Base-by-base conservation (phyloP, 1,140 invertebrate species). In the Eupristina koningsbergeri region DNA sequence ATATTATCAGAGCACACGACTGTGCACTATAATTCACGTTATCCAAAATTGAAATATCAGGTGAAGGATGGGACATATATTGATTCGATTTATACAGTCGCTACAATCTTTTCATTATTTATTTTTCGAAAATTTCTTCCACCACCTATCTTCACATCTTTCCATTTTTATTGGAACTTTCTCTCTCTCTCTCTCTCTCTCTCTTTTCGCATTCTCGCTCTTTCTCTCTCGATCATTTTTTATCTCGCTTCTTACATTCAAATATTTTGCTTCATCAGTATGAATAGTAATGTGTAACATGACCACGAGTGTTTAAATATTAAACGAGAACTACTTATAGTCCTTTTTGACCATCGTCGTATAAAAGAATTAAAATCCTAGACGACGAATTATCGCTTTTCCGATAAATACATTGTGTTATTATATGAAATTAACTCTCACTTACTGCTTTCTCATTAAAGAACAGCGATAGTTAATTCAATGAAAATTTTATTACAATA, bases 301-400 rank as follows among this genome's bases (percentile, higher is more conserved):
- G 75, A 85, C 76, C 80, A 75, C 80, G 75, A 82, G 80, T 85
- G 80, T 85, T 85, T 85, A 85, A 85, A 85, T 85, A 85, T 85
- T 85, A 85, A 82, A 85, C 84, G 80, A 85, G 80, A 45, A 82
- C 80, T 85, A 80, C 76, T 75, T 71, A 78, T 45, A 29, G 67
- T 85, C 76, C 76, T 82, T 76, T 73, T 79, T 26, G n/a, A 85
- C 80, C 84, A 82, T 63, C 80, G 74, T 53, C 79, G 73, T 80
- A n/a, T 29, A 34, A 11, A 15, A 64, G 41, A 64, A 63, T 67
- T 39, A 19, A n/a, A 61, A 45, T n/a, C 29, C 34, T 22, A 81
- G 61, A 80, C 77, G 53, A 75, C 58, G 71, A 73, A 80, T 80
- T 81, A 63, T 84, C 73, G 67, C n/a, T 50, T 78, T 64, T 39